Evolutionary conservation across 2,113 vertebrate species (phyloP).

Genomic region (Anolis carolinensis): DNA sequence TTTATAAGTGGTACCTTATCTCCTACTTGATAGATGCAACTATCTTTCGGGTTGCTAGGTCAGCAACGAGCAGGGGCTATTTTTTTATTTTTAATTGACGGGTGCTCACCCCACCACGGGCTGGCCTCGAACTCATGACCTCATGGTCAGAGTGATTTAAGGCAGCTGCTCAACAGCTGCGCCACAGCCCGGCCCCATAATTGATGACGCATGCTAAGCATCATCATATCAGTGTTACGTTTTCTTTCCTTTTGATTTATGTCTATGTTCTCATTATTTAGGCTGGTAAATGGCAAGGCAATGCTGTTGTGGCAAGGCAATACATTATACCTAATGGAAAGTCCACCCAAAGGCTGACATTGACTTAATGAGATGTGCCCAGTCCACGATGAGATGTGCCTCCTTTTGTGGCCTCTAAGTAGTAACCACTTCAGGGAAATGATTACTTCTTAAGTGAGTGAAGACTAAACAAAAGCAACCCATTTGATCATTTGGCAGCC

Average conservation of each 20-base stretch:
- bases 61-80: no score
- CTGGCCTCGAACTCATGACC: no score
- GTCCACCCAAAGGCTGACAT: conserved; percentile 30
- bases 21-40: no score
- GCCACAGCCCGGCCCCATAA: no score
- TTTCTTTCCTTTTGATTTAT: background rate
- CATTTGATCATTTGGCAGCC: conserved; percentile 5
- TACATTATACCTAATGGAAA: conserved; percentile 44
- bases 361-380: conserved; percentile 57
- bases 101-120: no score
- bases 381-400: conserved; percentile 10
- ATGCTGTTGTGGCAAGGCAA: background rate
- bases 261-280: conserved; percentile 15
- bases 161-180: no score
- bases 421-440: conserved; percentile 23
- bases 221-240: background rate
- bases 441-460: conserved; percentile 20
- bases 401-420: conserved; percentile 16
- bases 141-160: no score
- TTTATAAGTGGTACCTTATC: no score
- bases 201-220: background rate
- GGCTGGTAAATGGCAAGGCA: background rate
- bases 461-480: conserved; percentile 4
- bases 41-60: no score
- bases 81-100: no score